Percentiles rank a stretch among this genome's conserved stretches.
These are phyloP conservation scores for Dorcus hopei DNA, from an alignment of 2,888 invertebrate genomes.

Conservation along the genomic window DNA sequence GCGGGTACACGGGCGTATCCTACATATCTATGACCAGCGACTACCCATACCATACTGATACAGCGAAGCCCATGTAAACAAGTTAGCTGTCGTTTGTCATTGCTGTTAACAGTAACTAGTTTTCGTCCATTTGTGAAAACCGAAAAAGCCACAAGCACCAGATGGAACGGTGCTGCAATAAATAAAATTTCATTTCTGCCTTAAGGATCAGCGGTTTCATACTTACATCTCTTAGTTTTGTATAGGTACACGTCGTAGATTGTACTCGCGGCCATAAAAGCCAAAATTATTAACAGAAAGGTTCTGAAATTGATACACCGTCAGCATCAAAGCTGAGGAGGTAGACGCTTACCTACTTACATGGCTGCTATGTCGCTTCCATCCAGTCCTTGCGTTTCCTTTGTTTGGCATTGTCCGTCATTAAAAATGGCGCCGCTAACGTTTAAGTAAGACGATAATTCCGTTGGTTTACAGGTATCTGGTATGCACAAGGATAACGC, in stretches of 20 bases:
- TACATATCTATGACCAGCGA: conserved; percentile 22
- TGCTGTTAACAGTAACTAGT: conserved; percentile 7
- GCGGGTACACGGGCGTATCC: neutral
- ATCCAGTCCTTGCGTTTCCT: neutral
- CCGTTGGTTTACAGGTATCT: conserved; percentile 11
- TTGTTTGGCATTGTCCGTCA: conserved; percentile 10
- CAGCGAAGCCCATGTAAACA: conserved; percentile 25
- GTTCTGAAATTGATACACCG: conserved; percentile 10
- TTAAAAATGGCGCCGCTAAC: neutral
- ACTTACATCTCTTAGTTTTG: conserved; percentile 4
- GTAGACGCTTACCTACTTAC: conserved; percentile 1
- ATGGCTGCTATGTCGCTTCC: conserved; percentile 10
- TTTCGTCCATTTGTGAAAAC: conserved; percentile 9
- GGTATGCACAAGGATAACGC: conserved; percentile 14
- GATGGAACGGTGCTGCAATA: conserved; percentile 19
- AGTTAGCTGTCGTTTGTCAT: conserved; percentile 15
- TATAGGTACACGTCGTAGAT: conserved; percentile 17
- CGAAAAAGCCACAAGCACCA: conserved; percentile 21
- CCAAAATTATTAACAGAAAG: conserved; percentile 14
- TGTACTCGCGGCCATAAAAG: conserved; percentile 14
- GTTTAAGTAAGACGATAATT: conserved; percentile 1
- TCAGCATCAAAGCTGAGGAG: no score
- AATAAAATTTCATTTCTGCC: neutral
- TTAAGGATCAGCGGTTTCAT: neutral
- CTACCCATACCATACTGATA: conserved; percentile 26